Conservation (phyloP, 2,888 invertebrate species). For the Diarsia dahlii region DNA sequence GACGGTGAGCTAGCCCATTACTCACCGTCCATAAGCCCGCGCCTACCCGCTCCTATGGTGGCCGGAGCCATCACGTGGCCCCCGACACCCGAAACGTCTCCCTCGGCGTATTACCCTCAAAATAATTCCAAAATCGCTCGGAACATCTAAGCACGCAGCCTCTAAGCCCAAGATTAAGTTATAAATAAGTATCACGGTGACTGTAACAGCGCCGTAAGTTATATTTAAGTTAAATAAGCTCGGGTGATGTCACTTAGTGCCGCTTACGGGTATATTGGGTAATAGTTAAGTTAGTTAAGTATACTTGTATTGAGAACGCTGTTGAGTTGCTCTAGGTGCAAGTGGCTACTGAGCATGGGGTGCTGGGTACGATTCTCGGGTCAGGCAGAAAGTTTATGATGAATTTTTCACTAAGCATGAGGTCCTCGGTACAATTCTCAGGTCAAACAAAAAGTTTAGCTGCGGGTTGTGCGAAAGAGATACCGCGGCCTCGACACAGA, state of each 20-base stretch:
- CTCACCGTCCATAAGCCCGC: too few relatives aligned
- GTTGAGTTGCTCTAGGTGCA: background rate
- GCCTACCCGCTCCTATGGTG: too few relatives aligned
- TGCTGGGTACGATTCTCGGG: background rate
- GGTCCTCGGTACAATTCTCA: too few relatives aligned
- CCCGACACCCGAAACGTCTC: too few relatives aligned
- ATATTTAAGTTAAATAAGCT: conserved; percentile 66
- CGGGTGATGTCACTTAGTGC: conserved; percentile 50
- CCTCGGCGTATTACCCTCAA: too few relatives aligned
- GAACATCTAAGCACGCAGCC: conserved; percentile 23
- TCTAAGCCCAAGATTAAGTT: conserved; percentile 69
- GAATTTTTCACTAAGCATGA: background rate
- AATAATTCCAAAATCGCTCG: conserved; percentile 39
- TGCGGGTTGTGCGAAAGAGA: too few relatives aligned
- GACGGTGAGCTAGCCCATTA: too few relatives aligned
- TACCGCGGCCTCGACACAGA: too few relatives aligned
- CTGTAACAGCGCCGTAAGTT: conserved; percentile 74
- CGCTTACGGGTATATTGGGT: conserved; percentile 18
- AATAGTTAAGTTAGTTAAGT: conserved; percentile 20
- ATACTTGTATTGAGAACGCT: background rate
- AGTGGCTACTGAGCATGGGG: background rate
- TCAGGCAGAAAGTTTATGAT: background rate
- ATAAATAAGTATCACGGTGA: conserved; percentile 72
- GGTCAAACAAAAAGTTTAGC: too few relatives aligned
- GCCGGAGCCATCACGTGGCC: too few relatives aligned